Conservation (phyloP, 2,888 invertebrate genomes). For the Itoplectis maculator region DNA sequence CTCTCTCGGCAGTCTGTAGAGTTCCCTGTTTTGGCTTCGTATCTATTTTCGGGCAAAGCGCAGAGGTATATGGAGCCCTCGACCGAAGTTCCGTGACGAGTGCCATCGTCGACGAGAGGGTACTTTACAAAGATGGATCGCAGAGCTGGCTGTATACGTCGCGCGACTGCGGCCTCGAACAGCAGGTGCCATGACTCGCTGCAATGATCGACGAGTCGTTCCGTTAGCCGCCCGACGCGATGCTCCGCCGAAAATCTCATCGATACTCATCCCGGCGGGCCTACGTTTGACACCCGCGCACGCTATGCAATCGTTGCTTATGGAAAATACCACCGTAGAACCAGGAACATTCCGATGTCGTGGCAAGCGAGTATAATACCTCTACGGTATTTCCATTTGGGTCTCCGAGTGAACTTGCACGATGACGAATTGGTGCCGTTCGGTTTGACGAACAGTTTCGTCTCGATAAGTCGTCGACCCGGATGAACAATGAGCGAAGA, state of each 20-base stretch:
- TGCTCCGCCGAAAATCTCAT: constrained; percentile 39
- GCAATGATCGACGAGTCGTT: constrained; percentile 49
- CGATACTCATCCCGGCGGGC: constrained; percentile 13
- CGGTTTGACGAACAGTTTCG: not conserved
- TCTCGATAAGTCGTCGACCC: not conserved
- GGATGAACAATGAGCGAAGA: not conserved
- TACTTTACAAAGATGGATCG: constrained; percentile 46
- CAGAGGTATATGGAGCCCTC: constrained; percentile 1
- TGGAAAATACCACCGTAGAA: not conserved
- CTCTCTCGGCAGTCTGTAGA: not conserved
- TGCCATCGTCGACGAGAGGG: constrained; percentile 18
- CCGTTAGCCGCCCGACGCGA: not conserved
- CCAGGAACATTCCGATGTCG: not conserved
- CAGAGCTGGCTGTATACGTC: not conserved
- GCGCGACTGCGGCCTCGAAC: not conserved
- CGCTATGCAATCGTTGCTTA: constrained; percentile 14
- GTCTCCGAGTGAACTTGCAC: not conserved
- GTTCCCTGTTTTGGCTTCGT: not conserved
- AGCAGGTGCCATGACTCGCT: constrained; percentile 2
- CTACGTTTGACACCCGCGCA: constrained; percentile 1
- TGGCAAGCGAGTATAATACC: not conserved
- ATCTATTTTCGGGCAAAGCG: constrained; percentile 23
- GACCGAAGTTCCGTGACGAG: constrained; percentile 33
- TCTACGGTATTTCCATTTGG: not conserved
- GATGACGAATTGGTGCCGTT: not conserved